Evolutionary conservation across 2,113 vertebrate species (phyloP).

Genomic region (Suricata suricatta): DNA sequence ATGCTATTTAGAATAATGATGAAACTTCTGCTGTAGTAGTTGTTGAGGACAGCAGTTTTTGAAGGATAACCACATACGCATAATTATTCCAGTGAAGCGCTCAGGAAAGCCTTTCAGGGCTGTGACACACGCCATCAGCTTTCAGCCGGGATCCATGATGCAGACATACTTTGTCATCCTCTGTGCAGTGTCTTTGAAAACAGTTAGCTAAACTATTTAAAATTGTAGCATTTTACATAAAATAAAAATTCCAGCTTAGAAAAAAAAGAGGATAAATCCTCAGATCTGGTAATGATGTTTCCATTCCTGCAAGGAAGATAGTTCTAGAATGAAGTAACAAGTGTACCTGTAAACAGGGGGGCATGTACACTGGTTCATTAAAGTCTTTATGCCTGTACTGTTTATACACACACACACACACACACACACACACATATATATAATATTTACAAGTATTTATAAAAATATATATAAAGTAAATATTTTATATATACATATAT

Average conservation of each 20-base stretch:
- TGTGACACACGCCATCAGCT: neutral
- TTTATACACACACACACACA: neutral
- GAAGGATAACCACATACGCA: neutral
- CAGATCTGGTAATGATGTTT: neutral
- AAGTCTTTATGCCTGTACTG: neutral
- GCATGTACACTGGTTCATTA: neutral
- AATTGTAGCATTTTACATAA: neutral
- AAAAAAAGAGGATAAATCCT: neutral
- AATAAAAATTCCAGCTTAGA: neutral
- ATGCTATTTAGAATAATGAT: neutral
- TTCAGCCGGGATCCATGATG: neutral
- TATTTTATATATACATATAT: neutral
- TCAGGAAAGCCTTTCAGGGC: neutral
- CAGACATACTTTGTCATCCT: neutral
- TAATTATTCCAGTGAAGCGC: neutral
- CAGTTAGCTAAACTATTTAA: neutral
- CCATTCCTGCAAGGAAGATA: neutral
- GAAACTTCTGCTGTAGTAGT: neutral
- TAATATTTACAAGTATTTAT: no score
- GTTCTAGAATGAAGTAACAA: neutral
- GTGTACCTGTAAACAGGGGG: neutral
- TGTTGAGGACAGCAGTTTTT: neutral
- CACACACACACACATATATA: no score
- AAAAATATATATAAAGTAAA: neutral
- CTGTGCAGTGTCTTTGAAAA: neutral